Percentiles rank a stretch among this genome's conserved stretches.
Evolutionary conservation across 2,888 invertebrate genomes (phyloP).

Genomic region (Drosophila ezoana): DNA sequence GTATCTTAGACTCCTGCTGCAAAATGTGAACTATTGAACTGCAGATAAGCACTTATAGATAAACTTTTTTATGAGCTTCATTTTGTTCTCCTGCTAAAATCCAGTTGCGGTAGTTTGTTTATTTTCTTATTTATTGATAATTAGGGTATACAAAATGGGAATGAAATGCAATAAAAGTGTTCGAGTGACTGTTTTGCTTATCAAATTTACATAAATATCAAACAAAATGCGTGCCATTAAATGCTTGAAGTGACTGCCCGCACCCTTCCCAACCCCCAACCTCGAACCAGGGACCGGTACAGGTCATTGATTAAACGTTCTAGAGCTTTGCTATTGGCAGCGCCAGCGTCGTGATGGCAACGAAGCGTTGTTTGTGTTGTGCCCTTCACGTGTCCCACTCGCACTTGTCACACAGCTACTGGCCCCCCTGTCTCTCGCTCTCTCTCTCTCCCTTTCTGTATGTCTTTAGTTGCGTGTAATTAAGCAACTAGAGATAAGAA

Average conservation of each 20-base stretch:
- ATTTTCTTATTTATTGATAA: slow-evolving; percentile 30
- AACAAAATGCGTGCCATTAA: slow-evolving; percentile 43
- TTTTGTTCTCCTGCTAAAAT: background rate
- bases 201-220: slow-evolving; percentile 73
- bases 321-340: slow-evolving; percentile 38
- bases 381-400: slow-evolving; percentile 51
- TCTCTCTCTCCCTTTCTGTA: slow-evolving; percentile 5
- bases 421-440: background rate
- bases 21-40: background rate
- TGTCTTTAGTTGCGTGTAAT: slow-evolving; percentile 55
- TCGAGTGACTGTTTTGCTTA: slow-evolving; percentile 49
- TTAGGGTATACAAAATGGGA: slow-evolving; percentile 16
- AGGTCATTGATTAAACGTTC: slow-evolving; percentile 73
- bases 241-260: slow-evolving; percentile 22
- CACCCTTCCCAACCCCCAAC: background rate
- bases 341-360: slow-evolving; percentile 60
- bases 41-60: slow-evolving; percentile 9
- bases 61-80: background rate
- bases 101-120: slow-evolving; percentile 9
- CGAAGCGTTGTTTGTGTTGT: slow-evolving; percentile 39
- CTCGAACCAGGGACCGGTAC: background rate
- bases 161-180: slow-evolving; percentile 48
- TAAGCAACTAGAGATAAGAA: slow-evolving; percentile 68
- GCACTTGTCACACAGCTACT: slow-evolving; percentile 9
- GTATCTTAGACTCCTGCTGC: too few relatives aligned